phyloP scores from a whole-genome alignment of 2,113 vertebrate species.

The Mohoua ochrocephala region DNA sequence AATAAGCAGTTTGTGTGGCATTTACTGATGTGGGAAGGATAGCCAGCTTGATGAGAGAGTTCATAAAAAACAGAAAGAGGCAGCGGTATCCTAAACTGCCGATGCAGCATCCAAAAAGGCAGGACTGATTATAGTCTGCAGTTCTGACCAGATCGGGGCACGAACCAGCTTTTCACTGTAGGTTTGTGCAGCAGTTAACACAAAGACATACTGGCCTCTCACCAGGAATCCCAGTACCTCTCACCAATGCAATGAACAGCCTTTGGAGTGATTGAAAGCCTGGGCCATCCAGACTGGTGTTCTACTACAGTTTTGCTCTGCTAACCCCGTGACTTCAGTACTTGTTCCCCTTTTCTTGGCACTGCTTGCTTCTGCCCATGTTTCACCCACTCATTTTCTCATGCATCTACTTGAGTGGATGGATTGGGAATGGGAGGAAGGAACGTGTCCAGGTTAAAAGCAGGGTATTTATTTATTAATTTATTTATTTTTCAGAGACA shows the following conservation, averaged over 20 bases:
- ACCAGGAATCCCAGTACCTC: neutral
- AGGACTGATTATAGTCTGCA: slow-evolving; percentile 30
- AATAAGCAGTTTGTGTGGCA: slow-evolving; percentile 37
- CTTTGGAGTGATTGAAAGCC: neutral
- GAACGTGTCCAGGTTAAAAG: neutral
- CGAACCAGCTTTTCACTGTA: neutral
- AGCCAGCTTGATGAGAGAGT: slow-evolving; percentile 32
- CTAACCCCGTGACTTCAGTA: neutral
- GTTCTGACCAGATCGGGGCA: neutral
- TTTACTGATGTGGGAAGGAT: slow-evolving; percentile 47
- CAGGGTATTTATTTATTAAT: neutral
- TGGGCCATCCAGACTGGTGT: neutral
- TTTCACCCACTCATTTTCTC: neutral
- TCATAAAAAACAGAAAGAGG: neutral
- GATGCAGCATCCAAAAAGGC: neutral
- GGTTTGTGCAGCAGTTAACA: neutral
- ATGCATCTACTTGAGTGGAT: neutral
- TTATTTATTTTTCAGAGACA: neutral
- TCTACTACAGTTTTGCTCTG: neutral
- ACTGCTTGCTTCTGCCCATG: neutral
- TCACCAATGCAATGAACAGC: neutral
- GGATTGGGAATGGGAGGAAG: neutral
- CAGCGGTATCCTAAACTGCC: neutral
- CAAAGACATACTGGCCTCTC: neutral
- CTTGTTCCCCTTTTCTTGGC: neutral